phyloP scores from a whole-genome alignment of 2,797 vertebrate genomes.

The Sebastes umbrosus region DNA sequence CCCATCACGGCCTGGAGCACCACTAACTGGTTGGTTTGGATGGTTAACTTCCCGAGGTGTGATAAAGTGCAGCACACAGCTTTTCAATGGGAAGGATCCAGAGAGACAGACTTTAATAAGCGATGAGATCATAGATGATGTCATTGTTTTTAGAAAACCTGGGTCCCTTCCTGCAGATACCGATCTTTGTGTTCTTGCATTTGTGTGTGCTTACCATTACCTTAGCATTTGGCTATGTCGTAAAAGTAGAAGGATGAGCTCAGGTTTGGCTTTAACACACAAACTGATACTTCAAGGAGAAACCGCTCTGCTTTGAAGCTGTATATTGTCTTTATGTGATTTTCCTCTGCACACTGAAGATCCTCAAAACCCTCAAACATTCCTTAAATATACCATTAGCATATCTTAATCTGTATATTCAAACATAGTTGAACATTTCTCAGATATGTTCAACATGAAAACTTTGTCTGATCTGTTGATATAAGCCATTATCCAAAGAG shows the following conservation, averaged over 20 bases:
- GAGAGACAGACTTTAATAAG: not conserved
- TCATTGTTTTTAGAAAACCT: conserved; percentile 25
- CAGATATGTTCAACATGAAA: not conserved
- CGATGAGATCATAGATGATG: conserved; percentile 15
- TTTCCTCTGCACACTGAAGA: not conserved
- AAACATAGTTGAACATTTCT: not conserved
- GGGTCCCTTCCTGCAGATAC: not conserved
- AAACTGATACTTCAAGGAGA: not conserved
- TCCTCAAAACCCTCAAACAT: not conserved
- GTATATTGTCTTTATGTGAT: not conserved
- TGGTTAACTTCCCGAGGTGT: not conserved
- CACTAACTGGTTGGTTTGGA: not conserved
- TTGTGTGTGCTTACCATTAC: not conserved
- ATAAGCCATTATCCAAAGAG: not conserved
- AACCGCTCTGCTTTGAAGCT: not conserved
- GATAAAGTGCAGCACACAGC: not conserved
- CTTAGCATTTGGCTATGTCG: conserved; percentile 6
- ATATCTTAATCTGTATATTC: not conserved
- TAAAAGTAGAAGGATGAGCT: conserved; percentile 23
- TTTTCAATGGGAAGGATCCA: not conserved
- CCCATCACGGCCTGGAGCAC: not conserved
- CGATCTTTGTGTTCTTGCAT: not conserved
- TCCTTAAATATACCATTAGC: not conserved
- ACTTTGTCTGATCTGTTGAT: not conserved
- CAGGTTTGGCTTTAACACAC: not conserved